Conservation (phyloP, 2,113 vertebrate genomes). For the Istiophorus platypterus region DNA sequence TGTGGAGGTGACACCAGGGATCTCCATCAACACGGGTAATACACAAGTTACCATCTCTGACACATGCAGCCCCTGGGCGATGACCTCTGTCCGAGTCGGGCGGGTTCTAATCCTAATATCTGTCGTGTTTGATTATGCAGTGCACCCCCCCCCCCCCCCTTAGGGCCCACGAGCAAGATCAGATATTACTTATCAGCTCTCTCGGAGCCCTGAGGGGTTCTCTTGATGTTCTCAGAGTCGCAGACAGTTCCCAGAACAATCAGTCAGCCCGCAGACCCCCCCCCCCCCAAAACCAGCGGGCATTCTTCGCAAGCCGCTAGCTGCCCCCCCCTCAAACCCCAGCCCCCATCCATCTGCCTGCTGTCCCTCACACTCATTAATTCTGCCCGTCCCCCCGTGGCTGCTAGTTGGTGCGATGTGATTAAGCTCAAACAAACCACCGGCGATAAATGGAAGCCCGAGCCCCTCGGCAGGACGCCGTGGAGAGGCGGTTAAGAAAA, state of each 20-base stretch:
- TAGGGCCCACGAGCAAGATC: conserved; percentile 29
- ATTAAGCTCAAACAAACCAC: conserved; percentile 72
- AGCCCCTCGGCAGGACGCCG: conserved; percentile 29
- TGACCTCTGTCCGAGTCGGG: conserved; percentile 26
- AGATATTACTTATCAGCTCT: conserved; percentile 43
- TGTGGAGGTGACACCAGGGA: background rate
- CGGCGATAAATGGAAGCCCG: conserved; percentile 66
- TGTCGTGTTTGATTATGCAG: conserved; percentile 45
- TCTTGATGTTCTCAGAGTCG: conserved; percentile 40
- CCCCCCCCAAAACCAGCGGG: conserved; percentile 56
- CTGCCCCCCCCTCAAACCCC: conserved; percentile 38
- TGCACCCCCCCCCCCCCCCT: too few species aligned
- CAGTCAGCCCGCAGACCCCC: conserved; percentile 60
- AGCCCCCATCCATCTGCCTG: conserved; percentile 65
- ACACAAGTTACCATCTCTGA: background rate
- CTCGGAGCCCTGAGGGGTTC: conserved; percentile 39
- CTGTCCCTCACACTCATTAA: conserved; percentile 74
- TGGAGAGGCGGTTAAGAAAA: conserved; percentile 12
- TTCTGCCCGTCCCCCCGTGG: conserved; percentile 66
- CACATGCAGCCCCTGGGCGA: background rate
- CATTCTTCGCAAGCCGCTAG: conserved; percentile 50
- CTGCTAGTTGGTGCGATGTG: conserved; percentile 66
- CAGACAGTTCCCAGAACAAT: conserved; percentile 59
- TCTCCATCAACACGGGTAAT: background rate
- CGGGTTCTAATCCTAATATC: conserved; percentile 46